Base-by-base conservation (phyloP, 23 tunicate species). In the Trididemnum clinides region DNA sequence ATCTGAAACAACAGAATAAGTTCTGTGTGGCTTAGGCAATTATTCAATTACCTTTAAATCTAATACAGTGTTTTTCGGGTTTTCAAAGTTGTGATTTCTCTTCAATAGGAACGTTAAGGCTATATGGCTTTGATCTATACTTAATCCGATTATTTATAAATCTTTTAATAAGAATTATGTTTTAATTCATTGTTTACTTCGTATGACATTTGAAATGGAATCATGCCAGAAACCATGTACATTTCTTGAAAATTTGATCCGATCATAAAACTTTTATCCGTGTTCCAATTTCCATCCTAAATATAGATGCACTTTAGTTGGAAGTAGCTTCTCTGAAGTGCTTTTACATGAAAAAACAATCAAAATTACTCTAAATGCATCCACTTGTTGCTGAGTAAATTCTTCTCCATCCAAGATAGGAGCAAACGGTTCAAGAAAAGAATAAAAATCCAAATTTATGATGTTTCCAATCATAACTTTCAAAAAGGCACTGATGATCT, bases 401-500 rank as follows among this genome's bases (percentile, higher is more conserved):
- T 91, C 96, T 7, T 73, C 96, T n/a, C 96, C 96, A 50, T 91
- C 96, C 22, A 91, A 82, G 19, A 86, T 64, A 18, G 96, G 96
- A 12, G 90, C 83, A 64, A 91, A 91, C 1, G 96, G 96, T 79
- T 91, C 96, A n/a, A 91, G 33, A 57, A 84, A 77, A 23, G 81
- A 85, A 28, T 82, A 84, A 28, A 84, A 78, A 78, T 84, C 95
- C 1, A 81, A 81, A 39, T 51, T 85, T 3, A 50, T 33, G 83
- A 88, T 88, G 66, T 88, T 88, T 7, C 87, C 92, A 31, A 88
- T 32, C 92, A 88, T 88, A 15, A 88, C 87, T 72, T 73, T 75
- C 0, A 82, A 31, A 57, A 88, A 88, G 0, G 92, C 87, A 27
- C 57, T 74, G 23, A 78, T 78, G 22, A 88, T 88, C 57, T 88